Percentiles rank a stretch among this genome's conserved stretches.
Evolutionary conservation across 2,888 invertebrate genomes (phyloP).

Genomic region (Cheilosia urbana): DNA sequence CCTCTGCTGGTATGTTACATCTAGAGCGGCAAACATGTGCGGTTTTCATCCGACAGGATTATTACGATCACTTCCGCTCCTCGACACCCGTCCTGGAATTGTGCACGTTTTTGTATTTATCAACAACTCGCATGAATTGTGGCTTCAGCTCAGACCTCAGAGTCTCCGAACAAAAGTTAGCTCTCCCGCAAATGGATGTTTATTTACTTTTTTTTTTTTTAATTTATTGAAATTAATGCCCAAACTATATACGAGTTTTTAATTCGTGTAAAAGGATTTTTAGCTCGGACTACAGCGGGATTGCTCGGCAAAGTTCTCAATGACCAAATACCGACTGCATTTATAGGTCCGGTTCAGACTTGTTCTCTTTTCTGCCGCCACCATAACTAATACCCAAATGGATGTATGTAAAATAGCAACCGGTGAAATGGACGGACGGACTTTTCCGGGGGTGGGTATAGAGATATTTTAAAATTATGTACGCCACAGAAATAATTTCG

Average conservation of each 20-base stretch:
- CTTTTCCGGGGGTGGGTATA: background rate
- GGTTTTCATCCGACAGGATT: slow-evolving; percentile 57
- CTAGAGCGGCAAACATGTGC: slow-evolving; percentile 42
- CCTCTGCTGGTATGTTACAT: slow-evolving; percentile 39
- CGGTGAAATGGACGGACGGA: slow-evolving; percentile 9
- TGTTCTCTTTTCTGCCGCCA: slow-evolving; percentile 11
- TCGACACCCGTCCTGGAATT: slow-evolving; percentile 12
- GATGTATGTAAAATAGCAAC: slow-evolving; percentile 69
- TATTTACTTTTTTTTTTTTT: slow-evolving; percentile 18
- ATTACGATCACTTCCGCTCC: slow-evolving; percentile 42
- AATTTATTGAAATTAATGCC: slow-evolving; percentile 70
- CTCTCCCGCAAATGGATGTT: slow-evolving; percentile 32
- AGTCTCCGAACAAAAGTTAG: slow-evolving; percentile 38
- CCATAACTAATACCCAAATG: slow-evolving; percentile 72
- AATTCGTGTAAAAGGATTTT: slow-evolving; percentile 75
- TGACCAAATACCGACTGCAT: slow-evolving; percentile 46
- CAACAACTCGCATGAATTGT: slow-evolving; percentile 66
- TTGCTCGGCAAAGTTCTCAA: slow-evolving; percentile 5
- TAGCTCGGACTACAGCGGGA: slow-evolving; percentile 24
- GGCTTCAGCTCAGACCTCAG: slow-evolving; percentile 17
- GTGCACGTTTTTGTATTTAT: slow-evolving; percentile 47
- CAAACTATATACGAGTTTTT: slow-evolving; percentile 64
- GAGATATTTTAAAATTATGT: slow-evolving; percentile 34
- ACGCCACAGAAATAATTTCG: slow-evolving; percentile 63
- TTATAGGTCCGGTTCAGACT: slow-evolving; percentile 43